phyloP scores from a whole-genome alignment of 2,113 vertebrate species.

The Xiphorhynchus elegans region DNA sequence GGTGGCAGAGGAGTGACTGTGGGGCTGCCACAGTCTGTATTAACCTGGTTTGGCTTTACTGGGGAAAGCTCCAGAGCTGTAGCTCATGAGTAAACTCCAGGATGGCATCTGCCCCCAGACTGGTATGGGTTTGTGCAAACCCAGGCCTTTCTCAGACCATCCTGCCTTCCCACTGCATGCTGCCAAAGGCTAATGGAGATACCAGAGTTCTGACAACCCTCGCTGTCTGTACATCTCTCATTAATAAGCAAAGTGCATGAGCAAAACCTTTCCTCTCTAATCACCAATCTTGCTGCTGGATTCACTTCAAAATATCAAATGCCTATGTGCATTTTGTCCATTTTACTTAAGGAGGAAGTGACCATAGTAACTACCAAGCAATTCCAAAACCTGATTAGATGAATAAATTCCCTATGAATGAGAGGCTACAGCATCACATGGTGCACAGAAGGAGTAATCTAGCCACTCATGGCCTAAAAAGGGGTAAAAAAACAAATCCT shows the following conservation, averaged over 20 bases:
- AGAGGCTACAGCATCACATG: background rate
- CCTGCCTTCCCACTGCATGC: fast-evolving
- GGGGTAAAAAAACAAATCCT: fast-evolving
- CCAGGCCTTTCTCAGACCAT: background rate
- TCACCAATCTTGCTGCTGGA: conserved; percentile 26
- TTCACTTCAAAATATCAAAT: background rate
- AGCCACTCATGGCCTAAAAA: background rate
- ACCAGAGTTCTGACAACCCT: background rate
- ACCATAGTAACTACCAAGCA: background rate
- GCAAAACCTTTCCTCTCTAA: conserved; percentile 21
- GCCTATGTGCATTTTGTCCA: background rate
- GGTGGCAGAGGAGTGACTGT: background rate
- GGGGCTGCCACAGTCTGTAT: background rate
- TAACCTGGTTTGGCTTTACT: background rate
- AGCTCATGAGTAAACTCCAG: background rate
- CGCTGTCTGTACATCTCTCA: background rate
- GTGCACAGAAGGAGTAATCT: background rate
- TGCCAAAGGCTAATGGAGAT: background rate
- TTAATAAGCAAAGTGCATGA: conserved; percentile 2
- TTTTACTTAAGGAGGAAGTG: background rate
- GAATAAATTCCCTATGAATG: background rate
- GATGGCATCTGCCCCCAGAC: background rate
- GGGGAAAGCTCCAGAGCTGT: background rate
- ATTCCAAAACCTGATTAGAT: background rate
- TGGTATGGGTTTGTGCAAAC: background rate